These are phyloP conservation scores for Trachythela sp. DNA, from an alignment of 64 coral and sea anemone genomes.

Conservation along the genomic window DNA sequence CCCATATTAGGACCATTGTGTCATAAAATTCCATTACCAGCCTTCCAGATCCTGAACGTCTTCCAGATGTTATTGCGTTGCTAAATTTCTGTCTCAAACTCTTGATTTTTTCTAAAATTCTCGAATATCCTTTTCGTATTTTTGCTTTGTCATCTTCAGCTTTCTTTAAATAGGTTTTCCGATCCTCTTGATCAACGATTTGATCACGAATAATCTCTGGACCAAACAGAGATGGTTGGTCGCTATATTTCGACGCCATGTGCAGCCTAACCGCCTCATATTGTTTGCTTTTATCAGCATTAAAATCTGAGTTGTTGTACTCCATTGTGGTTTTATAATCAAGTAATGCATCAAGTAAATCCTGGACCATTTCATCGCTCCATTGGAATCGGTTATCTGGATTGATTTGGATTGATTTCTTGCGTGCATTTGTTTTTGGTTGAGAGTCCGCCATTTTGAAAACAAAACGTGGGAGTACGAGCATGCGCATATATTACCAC, in stretches of 20 bases:
- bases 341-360: not conserved
- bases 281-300: constrained; percentile 30
- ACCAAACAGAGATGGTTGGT: constrained; percentile 24
- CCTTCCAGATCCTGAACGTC: not conserved
- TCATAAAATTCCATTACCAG: not conserved
- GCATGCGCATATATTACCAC: no score
- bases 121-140: not conserved
- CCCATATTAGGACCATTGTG: not conserved
- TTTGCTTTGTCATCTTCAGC: not conserved
- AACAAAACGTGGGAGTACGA: no score
- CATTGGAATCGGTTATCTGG: constrained; percentile 29
- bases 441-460: no score
- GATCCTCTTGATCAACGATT: not conserved
- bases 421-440: no score
- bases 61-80: not conserved
- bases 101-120: not conserved
- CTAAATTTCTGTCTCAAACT: constrained; percentile 2
- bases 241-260: constrained; percentile 27
- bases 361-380: not conserved
- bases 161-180: not conserved
- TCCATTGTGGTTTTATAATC: constrained; percentile 39
- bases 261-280: constrained; percentile 38
- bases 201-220: no score
- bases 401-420: not conserved
- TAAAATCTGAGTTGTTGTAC: constrained; percentile 32